These are phyloP conservation scores for Pyrrhosoma nymphula DNA, from an alignment of 2,888 invertebrate species.

Conservation along the genomic window DNA sequence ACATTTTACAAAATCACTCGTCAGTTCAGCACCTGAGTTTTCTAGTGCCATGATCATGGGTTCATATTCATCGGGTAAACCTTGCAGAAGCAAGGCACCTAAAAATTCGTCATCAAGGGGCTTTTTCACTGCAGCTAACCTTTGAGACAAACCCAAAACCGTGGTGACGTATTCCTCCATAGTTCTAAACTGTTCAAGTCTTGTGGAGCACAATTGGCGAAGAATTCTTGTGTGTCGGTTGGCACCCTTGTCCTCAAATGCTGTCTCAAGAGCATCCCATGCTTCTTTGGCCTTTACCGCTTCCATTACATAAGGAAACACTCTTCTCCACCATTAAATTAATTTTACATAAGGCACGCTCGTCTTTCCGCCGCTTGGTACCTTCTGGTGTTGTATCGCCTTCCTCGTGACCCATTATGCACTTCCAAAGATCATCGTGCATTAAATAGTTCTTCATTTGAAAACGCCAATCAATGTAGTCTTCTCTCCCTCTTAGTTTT, in stretches of 20 bases:
- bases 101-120: conserved; percentile 72
- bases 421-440: neutral
- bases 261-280: conserved; percentile 71
- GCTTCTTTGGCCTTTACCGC: conserved; percentile 68
- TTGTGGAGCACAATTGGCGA: conserved; percentile 68
- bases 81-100: conserved; percentile 71
- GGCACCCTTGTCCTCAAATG: conserved; percentile 70
- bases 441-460: neutral
- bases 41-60: conserved; percentile 70
- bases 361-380: neutral
- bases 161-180: conserved; percentile 72
- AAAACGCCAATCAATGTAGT: neutral
- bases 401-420: neutral
- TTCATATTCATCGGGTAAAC: conserved; percentile 70
- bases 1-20: conserved; percentile 65
- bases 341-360: neutral
- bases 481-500: neutral
- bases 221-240: conserved; percentile 69
- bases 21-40: conserved; percentile 22
- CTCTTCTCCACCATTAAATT: neutral
- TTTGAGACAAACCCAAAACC: conserved; percentile 71
- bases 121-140: conserved; percentile 70
- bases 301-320: neutral
- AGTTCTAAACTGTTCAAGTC: conserved; percentile 66
- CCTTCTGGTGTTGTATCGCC: neutral